Evolutionary conservation across 2,113 vertebrate species (phyloP).

Genomic region (Martes martes): DNA sequence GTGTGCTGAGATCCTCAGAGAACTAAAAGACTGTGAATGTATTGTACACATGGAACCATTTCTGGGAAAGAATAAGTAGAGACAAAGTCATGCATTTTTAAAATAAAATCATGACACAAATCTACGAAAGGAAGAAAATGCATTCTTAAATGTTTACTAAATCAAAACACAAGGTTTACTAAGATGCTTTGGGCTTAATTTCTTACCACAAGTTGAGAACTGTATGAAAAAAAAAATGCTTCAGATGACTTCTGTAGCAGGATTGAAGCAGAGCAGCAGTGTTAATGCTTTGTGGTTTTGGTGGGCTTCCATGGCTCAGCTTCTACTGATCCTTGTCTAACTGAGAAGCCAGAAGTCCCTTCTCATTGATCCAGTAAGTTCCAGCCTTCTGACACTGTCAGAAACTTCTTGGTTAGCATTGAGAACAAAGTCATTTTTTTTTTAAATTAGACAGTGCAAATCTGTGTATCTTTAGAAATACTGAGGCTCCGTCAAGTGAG

Average conservation of each 20-base stretch:
- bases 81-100: neutral
- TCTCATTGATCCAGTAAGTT: slow-evolving; percentile 66
- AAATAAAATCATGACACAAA: slow-evolving; percentile 20
- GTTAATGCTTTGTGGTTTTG: slow-evolving; percentile 68
- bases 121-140: slow-evolving; percentile 1
- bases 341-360: slow-evolving; percentile 73
- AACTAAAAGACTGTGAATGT: neutral
- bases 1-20: neutral
- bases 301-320: slow-evolving; percentile 71
- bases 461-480: neutral
- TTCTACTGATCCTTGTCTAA: slow-evolving; percentile 72
- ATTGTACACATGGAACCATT: neutral
- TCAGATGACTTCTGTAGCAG: slow-evolving; percentile 59
- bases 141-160: slow-evolving; percentile 14
- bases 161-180: neutral
- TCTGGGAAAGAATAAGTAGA: neutral
- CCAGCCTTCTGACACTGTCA: slow-evolving; percentile 67
- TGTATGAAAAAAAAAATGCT: slow-evolving; percentile 49
- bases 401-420: slow-evolving; percentile 54
- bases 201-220: slow-evolving; percentile 31
- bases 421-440: slow-evolving; percentile 49
- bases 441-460: neutral
- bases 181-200: slow-evolving; percentile 47
- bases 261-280: neutral
- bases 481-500: neutral